phyloP scores from a whole-genome alignment of 1,140 invertebrate genomes.

The Tetranychus urticae region DNA sequence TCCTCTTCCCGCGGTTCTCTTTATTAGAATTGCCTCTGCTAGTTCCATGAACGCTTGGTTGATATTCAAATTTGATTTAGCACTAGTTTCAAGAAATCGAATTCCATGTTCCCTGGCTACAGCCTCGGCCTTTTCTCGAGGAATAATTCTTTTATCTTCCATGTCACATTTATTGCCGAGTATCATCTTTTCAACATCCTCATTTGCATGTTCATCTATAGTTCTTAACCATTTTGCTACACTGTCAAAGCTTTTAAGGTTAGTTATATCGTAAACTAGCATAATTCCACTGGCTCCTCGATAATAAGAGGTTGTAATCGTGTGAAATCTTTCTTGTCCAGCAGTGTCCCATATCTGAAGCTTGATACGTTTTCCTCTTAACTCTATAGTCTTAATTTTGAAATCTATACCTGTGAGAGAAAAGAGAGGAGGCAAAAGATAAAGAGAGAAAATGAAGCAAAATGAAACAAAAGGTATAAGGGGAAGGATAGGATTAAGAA shows the following conservation, averaged over 20 bases:
- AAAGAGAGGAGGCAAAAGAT: not conserved
- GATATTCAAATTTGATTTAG: slow-evolving; percentile 93
- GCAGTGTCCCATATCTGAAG: slow-evolving; percentile 79
- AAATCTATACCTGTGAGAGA: slow-evolving; percentile 73
- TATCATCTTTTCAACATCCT: slow-evolving; percentile 99
- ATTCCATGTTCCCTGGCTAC: slow-evolving; percentile 94
- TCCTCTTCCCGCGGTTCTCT: slow-evolving; percentile 17
- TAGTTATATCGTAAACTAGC: slow-evolving; percentile 29
- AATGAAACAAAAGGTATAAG: not conserved
- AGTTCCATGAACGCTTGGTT: slow-evolving; percentile 89
- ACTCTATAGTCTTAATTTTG: slow-evolving; percentile 93
- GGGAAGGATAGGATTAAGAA: slow-evolving; percentile 10
- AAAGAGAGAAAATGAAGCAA: not conserved
- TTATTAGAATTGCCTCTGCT: slow-evolving; percentile 82
- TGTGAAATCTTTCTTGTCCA: slow-evolving; percentile 36
- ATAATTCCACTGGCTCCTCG: slow-evolving; percentile 31
- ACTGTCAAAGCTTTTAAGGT: slow-evolving; percentile 29
- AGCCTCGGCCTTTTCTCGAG: slow-evolving; percentile 60
- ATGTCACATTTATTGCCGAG: slow-evolving; percentile 99
- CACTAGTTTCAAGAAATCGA: slow-evolving; percentile 95
- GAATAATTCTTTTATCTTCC: slow-evolving; percentile 83
- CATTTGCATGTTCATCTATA: slow-evolving; percentile 61
- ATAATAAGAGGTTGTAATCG: slow-evolving; percentile 37
- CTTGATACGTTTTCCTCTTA: slow-evolving; percentile 93
- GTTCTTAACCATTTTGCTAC: slow-evolving; percentile 28